Evolutionary conservation across 2,888 invertebrate genomes (phyloP).

Genomic region (Nasonovia ribisnigri): DNA sequence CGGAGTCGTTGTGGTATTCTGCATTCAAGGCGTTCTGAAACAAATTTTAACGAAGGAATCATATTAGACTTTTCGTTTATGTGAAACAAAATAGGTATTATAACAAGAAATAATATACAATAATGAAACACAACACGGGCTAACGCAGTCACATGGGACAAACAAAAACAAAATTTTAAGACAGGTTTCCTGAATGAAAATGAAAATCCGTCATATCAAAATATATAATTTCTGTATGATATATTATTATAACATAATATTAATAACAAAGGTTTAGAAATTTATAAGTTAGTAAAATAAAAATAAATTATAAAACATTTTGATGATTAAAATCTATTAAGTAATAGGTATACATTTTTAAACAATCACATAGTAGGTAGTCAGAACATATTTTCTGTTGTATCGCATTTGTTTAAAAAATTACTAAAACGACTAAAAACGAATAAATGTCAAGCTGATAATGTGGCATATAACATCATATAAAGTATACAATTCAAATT

Average conservation of each 20-base stretch:
- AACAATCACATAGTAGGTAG: too few relatives aligned
- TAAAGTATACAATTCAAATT: background rate
- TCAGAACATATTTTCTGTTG: too few relatives aligned
- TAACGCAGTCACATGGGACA: background rate
- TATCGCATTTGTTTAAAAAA: background rate
- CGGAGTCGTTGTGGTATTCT: slow-evolving; percentile 57
- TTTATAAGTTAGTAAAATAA: background rate
- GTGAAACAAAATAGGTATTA: background rate
- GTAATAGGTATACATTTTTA: background rate
- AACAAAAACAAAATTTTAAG: background rate
- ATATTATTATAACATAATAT: background rate
- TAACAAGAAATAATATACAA: background rate
- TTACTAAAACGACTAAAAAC: background rate
- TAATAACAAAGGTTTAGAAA: background rate
- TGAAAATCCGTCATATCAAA: background rate
- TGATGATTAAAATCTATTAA: background rate
- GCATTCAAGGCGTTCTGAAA: slow-evolving; percentile 61
- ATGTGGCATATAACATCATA: background rate
- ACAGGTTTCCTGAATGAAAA: background rate
- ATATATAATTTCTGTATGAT: background rate
- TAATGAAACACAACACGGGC: background rate
- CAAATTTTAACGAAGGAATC: background rate
- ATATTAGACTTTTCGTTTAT: slow-evolving; percentile 5
- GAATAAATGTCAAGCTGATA: background rate
- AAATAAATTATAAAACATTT: background rate